Percentiles rank a stretch among this genome's conserved stretches.
These are phyloP conservation scores for Oedothorax gibbosus DNA, from an alignment of 1,140 invertebrate genomes.

Conservation along the genomic window DNA sequence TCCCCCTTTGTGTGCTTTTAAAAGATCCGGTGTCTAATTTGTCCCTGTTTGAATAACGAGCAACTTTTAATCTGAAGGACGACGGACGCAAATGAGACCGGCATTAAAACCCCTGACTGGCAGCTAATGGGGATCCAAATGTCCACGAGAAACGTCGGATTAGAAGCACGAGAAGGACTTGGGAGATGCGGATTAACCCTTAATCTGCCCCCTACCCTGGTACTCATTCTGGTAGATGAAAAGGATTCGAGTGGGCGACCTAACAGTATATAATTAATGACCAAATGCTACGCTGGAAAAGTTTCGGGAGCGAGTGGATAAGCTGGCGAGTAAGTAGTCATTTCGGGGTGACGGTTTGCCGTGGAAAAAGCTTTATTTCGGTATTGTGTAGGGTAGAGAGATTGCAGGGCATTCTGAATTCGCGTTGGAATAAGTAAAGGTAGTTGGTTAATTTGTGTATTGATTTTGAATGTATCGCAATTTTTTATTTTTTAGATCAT, in stretches of 20 bases:
- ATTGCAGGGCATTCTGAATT: no score
- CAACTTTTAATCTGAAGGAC: constrained; percentile 39
- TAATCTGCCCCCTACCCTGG: constrained; percentile 45
- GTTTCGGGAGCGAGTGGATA: constrained; percentile 10
- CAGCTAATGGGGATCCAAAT: constrained; percentile 44
- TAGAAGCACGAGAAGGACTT: constrained; percentile 53
- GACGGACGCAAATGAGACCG: constrained; percentile 52
- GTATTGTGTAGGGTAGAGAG: no score
- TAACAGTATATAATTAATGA: constrained; percentile 59
- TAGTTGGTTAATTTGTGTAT: no score
- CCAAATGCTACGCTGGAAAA: constrained; percentile 43
- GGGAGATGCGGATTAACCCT: constrained; percentile 56
- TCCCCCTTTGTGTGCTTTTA: no score
- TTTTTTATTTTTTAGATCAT: no score
- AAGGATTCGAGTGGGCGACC: constrained; percentile 51
- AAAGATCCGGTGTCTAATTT: no score
- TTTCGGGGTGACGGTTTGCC: no score
- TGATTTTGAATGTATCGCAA: no score
- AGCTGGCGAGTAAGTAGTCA: not conserved
- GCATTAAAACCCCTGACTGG: constrained; percentile 45
- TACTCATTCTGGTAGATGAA: constrained; percentile 44
- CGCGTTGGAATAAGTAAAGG: no score
- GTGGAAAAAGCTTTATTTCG: no score
- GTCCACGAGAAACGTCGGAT: constrained; percentile 26
- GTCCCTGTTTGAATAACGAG: not conserved